Evolutionary conservation across 2,888 invertebrate genomes (phyloP), one percentile per base, ranked within the genome.

Genomic region (Phragmatobia fuliginosa): DNA sequence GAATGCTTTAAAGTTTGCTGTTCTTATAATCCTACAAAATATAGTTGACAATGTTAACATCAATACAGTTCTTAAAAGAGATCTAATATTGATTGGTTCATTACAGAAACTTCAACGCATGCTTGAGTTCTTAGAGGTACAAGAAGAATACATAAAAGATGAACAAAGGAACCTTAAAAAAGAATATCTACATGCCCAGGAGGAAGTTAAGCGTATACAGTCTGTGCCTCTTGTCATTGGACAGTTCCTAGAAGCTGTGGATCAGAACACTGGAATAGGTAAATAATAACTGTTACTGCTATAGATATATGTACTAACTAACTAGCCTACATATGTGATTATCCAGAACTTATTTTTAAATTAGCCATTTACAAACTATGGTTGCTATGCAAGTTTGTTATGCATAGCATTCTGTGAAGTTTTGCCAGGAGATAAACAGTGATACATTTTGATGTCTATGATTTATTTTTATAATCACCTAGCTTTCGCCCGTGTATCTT

Each of bases 91-190:
- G 28, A 28, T 16, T 56, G 28, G 5, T 25, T 16, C 6, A 16
- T 78, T 70, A 67, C 88, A 99, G 98, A 99, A 99, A 96, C 95
- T 99, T 28, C 99, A 99, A 94, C 97, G 98, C 78, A 99, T 99
- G 95, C 92, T 99, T 33, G 99, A 99, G 91, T 99, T 99, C 91
- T 95, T 99, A 16, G 98, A 99, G 91, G 99, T 99, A 0, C 99
- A 99, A 95, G 99, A 99, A 90, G 99, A 99, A 86, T 99, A 99
- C 90, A 99, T 99, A 68, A 99, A 99, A 93, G 99, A 99, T 96
- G 99, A 99, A 94, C 99, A 99, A 90, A 97, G 99, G 69, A 99
- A 99, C 92, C 95, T 99, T 68, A 99, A 99, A 90, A 99, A 99
- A 86, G 99, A 99, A 91, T 99, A 99, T 92, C 96, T 99, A 2